A percentile compares a stretch with the other conserved stretches of the same genome.
Conservation (phyloP, 1,140 invertebrate genomes). For the Carposina sasakii region DNA sequence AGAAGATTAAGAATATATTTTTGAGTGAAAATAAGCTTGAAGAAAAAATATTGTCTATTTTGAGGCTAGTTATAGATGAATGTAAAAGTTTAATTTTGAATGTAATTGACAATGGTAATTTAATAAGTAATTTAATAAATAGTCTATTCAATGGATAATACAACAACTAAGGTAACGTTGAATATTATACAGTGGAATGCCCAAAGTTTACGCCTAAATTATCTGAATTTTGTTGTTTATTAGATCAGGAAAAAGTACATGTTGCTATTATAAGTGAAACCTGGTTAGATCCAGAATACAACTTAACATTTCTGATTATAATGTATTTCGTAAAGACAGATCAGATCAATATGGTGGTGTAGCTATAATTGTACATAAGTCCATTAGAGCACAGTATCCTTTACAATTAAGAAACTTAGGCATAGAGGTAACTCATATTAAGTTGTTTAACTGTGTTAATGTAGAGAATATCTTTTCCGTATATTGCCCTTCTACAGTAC, state of each 20-base stretch:
- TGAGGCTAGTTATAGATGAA: no score
- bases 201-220: constrained; percentile 4
- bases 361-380: not conserved
- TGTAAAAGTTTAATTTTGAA: no score
- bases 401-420: not conserved
- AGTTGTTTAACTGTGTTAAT: not conserved
- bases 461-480: constrained; percentile 4
- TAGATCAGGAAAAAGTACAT: constrained; percentile 2
- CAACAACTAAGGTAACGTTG: no score
- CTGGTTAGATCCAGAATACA: not conserved
- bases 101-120: no score
- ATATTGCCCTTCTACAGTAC: constrained; percentile 3
- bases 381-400: not conserved
- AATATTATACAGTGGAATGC: constrained; percentile 1
- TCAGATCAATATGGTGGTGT: not conserved
- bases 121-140: no score
- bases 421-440: not conserved
- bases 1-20: no score
- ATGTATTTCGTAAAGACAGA: not conserved
- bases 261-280: constrained; percentile 6
- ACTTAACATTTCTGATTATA: not conserved
- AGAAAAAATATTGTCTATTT: no score
- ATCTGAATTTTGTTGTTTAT: not conserved
- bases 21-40: no score
- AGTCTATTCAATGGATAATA: no score